Base-by-base conservation (phyloP, 92 coral and sea anemone genomes). In the Porites evermanni region DNA sequence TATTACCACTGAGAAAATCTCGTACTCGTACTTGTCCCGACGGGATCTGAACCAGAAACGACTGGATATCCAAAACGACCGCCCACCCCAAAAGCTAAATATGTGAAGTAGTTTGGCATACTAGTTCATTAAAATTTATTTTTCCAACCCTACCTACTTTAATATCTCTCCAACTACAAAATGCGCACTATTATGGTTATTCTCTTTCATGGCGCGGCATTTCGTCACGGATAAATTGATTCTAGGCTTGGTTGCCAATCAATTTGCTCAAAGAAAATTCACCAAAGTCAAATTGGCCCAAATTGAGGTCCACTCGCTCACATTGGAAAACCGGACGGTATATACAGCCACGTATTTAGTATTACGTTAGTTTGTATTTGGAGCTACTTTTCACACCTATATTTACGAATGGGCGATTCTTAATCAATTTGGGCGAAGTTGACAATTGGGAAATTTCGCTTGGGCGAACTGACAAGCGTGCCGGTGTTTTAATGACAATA, bases 61-160 rank as follows among this genome's bases (percentile, higher is more conserved):
- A 38, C 47, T 38, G 47, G 47, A 38, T 38, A 4, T 38, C 47
- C 4, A 38, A 4, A 38, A 38, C 47, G 47, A 38, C 47, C 47
- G 47, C 47, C 5, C 47, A 4, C 47, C 47, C 2, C 47, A 38
- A 38, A 38, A 38, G 47, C 47, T 38, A 38, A 38, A 38, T 38
- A 38, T 4, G 47, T 38, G 16, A 16, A 70, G 44, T 47, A 32
- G 63, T 78, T 16, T n/a, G 23, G 23, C 69, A 58, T 17, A 58
- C 23, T 61, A 69, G 65, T 67, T 81, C 86, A 81, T 83, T 83
- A 73, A 83, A 83, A 73, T 73, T 83, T 83, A 73, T 73, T 83
- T 81, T 73, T 66, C 73, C 83, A 67, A 74, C 87, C 80, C 87
- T 83, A 83, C 54, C 87, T 83, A 83, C 59, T 63, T 78, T 38